phyloP scores from a whole-genome alignment of 2,797 vertebrate species.

The Tokudaia muenninki region DNA sequence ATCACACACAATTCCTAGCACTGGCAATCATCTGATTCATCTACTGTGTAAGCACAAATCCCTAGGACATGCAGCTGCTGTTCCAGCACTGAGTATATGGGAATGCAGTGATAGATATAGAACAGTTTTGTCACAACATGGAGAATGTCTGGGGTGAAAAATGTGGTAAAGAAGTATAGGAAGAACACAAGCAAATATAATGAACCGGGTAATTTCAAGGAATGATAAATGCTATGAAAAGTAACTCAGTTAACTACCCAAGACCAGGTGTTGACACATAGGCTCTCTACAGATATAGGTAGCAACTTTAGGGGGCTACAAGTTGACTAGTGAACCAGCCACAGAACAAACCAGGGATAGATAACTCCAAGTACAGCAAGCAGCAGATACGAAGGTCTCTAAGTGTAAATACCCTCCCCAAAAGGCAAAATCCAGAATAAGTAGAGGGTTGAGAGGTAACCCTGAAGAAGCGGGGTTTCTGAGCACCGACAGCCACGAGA shows the following conservation, averaged over 20 bases:
- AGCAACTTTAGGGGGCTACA: background rate
- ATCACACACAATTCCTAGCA: conserved; percentile 7
- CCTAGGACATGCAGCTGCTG: background rate
- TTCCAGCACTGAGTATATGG: background rate
- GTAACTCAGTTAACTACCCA: background rate
- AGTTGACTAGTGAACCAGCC: conserved; percentile 12
- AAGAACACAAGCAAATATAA: conserved; percentile 43
- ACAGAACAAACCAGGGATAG: background rate
- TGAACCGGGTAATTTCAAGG: background rate
- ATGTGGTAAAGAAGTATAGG: background rate
- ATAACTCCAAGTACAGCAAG: conserved; percentile 31
- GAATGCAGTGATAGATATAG: background rate
- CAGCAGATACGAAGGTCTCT: background rate
- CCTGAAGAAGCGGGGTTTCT: background rate
- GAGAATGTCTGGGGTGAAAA: too few relatives aligned
- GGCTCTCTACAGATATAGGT: background rate
- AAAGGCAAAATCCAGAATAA: background rate
- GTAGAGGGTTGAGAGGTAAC: background rate
- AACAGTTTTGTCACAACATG: background rate
- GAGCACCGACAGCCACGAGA: background rate
- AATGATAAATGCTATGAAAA: background rate
- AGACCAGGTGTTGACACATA: background rate
- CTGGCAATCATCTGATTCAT: background rate
- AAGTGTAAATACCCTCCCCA: background rate
- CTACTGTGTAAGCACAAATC: background rate